These are phyloP conservation scores for Scaptodrosophila lebanonensis DNA, from an alignment of 1,140 invertebrate species.

Conservation along the genomic window DNA sequence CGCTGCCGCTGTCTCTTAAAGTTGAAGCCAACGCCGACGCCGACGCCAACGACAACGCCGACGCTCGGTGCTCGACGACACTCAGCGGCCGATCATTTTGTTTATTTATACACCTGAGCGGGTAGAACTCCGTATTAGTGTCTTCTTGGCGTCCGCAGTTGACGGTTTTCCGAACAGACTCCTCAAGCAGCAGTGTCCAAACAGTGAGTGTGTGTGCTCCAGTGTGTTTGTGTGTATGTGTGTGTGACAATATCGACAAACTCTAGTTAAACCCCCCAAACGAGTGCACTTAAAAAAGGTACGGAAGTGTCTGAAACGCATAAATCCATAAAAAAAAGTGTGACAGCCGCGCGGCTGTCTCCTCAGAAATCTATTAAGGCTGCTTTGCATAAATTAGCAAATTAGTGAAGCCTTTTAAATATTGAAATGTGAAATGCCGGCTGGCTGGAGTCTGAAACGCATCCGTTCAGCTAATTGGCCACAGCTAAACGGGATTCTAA, in stretches of 20 bases:
- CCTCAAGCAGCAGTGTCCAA: not conserved
- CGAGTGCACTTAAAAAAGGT: too few species aligned
- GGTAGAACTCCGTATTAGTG: conserved; percentile 74
- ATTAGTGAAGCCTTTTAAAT: too few species aligned
- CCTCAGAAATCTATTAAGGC: too few species aligned
- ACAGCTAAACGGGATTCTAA: not conserved
- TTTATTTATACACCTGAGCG: conserved; percentile 74
- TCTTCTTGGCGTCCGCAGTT: conserved; percentile 72
- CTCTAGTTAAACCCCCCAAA: too few species aligned
- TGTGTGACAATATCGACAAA: conserved; percentile 10
- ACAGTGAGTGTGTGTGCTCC: conserved; percentile 6
- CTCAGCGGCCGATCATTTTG: conserved; percentile 43
- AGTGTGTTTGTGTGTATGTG: conserved; percentile 32
- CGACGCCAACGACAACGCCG: conserved; percentile 30
- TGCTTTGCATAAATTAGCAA: too few species aligned
- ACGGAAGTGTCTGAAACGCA: conserved; percentile 48
- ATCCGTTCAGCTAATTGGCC: not conserved
- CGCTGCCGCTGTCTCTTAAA: conserved; percentile 15
- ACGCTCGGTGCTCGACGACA: conserved; percentile 20
- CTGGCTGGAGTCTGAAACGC: too few species aligned
- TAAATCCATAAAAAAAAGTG: conserved; percentile 5
- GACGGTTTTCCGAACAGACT: conserved; percentile 45
- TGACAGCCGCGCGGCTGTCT: too few species aligned
- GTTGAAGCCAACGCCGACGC: conserved; percentile 15
- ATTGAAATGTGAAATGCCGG: too few species aligned